Evolutionary conservation across 2,888 invertebrate species (phyloP).

Genomic region (Agrilus cyanescens): DNA sequence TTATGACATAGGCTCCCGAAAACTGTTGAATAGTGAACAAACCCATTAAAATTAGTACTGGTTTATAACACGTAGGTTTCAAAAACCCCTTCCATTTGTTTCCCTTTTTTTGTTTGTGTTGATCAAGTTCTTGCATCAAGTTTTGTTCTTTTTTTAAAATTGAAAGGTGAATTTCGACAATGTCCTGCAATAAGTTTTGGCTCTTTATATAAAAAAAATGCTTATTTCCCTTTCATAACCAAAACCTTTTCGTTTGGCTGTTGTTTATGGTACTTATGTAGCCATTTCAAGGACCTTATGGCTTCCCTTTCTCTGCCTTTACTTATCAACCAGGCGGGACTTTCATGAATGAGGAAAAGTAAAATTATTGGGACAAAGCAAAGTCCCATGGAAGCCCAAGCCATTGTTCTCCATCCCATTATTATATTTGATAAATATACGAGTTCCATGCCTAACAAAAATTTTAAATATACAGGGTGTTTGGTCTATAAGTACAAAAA

Average conservation of each 20-base stretch:
- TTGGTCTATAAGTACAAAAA: too few species aligned
- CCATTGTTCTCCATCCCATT: too few species aligned
- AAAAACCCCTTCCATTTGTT: constrained; percentile 33
- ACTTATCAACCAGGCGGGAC: background rate
- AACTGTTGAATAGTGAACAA: constrained; percentile 49
- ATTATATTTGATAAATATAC: too few species aligned
- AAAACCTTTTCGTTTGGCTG: too few species aligned
- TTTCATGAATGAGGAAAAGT: background rate
- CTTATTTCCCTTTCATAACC: too few species aligned
- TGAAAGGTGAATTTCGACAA: constrained; percentile 41
- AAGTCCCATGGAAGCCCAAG: too few species aligned
- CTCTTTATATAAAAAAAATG: too few species aligned
- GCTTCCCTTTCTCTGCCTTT: background rate
- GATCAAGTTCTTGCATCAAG: constrained; percentile 35
- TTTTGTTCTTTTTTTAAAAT: constrained; percentile 42
- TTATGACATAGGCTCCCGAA: constrained; percentile 47
- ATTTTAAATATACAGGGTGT: too few species aligned
- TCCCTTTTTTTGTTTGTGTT: constrained; percentile 28
- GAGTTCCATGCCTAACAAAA: too few species aligned
- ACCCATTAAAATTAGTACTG: constrained; percentile 41
- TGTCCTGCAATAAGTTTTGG: constrained; percentile 23
- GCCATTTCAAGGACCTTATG: background rate
- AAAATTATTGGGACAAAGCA: background rate
- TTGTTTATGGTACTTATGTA: background rate
- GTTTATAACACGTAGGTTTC: constrained; percentile 47